A percentile compares a stretch with the other conserved stretches of the same genome.
Conservation (phyloP, 1,140 invertebrate species). For the Mylabris phalerata region DNA sequence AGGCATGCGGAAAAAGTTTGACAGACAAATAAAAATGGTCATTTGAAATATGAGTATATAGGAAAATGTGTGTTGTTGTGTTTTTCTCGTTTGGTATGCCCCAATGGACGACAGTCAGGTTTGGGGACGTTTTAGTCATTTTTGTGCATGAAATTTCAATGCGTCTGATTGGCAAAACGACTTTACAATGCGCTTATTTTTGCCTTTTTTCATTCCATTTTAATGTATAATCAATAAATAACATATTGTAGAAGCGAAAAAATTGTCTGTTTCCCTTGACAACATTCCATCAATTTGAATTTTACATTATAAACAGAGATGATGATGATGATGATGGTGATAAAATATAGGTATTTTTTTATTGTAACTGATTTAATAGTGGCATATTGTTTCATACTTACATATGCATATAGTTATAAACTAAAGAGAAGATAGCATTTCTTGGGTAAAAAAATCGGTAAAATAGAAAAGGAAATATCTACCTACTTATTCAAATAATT, state of each 20-base stretch:
- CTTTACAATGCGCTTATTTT: slow-evolving; percentile 37
- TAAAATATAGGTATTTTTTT: too few species aligned
- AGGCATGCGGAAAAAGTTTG: slow-evolving; percentile 43
- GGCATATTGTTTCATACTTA: too few species aligned
- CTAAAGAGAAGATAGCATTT: too few species aligned
- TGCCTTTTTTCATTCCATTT: slow-evolving; percentile 28
- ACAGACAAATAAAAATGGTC: slow-evolving; percentile 44
- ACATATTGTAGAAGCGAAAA: slow-evolving; percentile 25
- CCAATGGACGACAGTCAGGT: slow-evolving; percentile 19
- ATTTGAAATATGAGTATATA: slow-evolving; percentile 42
- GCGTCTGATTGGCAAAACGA: slow-evolving; percentile 37
- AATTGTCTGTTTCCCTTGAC: slow-evolving; percentile 14
- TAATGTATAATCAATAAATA: slow-evolving; percentile 36
- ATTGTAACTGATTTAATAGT: too few species aligned
- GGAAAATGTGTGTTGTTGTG: slow-evolving; percentile 34
- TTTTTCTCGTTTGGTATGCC: slow-evolving; percentile 16
- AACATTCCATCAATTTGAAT: too few species aligned
- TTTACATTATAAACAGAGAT: too few species aligned
- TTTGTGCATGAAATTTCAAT: slow-evolving; percentile 34
- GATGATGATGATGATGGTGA: too few species aligned
- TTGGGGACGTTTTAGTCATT: slow-evolving; percentile 24
- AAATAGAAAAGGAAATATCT: too few species aligned
- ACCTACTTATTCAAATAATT: too few species aligned
- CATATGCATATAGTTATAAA: too few species aligned
- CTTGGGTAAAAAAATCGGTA: too few species aligned